Conservation (phyloP, 2,797 vertebrate species). For the Squalus acanthias region DNA sequence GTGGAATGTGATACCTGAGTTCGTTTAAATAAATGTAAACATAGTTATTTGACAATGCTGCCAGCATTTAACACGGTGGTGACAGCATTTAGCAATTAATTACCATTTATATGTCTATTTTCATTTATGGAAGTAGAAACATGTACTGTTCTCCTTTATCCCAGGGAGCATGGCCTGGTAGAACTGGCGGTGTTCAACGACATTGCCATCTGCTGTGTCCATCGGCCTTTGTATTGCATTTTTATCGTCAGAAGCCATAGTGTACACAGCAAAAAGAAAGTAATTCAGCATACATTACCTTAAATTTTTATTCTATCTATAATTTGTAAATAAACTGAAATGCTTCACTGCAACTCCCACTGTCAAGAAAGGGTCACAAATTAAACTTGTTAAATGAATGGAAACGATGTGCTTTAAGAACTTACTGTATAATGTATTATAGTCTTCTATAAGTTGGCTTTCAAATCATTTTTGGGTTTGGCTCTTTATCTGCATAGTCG, state of each 20-base stretch:
- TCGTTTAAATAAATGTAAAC: not conserved
- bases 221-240: not conserved
- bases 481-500: too few relatives aligned
- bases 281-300: not conserved
- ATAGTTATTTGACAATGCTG: not conserved
- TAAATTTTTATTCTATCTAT: not conserved
- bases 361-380: not conserved
- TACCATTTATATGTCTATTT: not conserved
- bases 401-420: not conserved
- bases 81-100: not conserved
- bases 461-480: not conserved
- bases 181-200: not conserved
- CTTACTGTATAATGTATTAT: not conserved
- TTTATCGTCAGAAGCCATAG: not conserved
- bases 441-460: not conserved
- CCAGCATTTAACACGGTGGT: not conserved
- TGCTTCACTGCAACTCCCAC: not conserved
- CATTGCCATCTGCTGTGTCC: not conserved
- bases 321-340: not conserved
- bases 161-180: not conserved
- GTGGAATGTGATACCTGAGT: not conserved
- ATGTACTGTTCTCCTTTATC: not conserved
- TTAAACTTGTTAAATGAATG: not conserved
- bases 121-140: not conserved
- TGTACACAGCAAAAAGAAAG: not conserved